phyloP scores from a whole-genome alignment of 2,797 vertebrate species.

The Falco rusticolus region DNA sequence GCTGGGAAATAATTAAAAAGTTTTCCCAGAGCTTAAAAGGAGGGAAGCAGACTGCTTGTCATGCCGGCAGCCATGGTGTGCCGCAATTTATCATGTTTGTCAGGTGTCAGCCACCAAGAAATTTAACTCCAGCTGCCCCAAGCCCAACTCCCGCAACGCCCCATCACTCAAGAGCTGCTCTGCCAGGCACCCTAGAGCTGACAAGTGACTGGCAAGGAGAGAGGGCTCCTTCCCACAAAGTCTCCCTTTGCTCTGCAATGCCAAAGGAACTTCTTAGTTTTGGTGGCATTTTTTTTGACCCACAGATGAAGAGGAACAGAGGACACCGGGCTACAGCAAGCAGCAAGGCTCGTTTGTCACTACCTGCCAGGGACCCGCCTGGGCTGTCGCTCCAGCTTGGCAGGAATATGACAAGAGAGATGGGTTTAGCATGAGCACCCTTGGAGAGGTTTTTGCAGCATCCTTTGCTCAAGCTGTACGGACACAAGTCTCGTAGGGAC shows the following conservation, averaged over 20 bases:
- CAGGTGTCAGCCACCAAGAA: constrained; percentile 67
- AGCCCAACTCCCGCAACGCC: background rate
- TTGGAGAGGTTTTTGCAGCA: background rate
- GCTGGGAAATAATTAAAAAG: constrained; percentile 63
- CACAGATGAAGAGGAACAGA: background rate
- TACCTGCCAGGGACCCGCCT: background rate
- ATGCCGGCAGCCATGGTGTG: background rate
- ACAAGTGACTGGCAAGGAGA: background rate
- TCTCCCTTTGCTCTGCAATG: background rate
- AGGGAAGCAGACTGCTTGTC: constrained; percentile 50
- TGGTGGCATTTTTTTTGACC: background rate
- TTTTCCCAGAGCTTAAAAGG: constrained; percentile 59
- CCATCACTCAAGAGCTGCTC: background rate
- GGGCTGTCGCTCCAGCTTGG: background rate
- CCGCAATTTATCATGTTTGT: constrained; percentile 59
- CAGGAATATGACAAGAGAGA: background rate
- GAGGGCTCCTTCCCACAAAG: background rate
- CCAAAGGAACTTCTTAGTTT: background rate
- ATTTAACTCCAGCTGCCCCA: constrained; percentile 52
- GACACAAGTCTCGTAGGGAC: rapidly evolving
- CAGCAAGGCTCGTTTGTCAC: rapidly evolving
- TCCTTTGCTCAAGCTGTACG: background rate
- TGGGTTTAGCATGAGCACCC: background rate
- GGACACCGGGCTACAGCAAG: background rate
- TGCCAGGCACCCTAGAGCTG: background rate